Conservation (phyloP, 2,797 vertebrate genomes). For the Poecile montanus region DNA sequence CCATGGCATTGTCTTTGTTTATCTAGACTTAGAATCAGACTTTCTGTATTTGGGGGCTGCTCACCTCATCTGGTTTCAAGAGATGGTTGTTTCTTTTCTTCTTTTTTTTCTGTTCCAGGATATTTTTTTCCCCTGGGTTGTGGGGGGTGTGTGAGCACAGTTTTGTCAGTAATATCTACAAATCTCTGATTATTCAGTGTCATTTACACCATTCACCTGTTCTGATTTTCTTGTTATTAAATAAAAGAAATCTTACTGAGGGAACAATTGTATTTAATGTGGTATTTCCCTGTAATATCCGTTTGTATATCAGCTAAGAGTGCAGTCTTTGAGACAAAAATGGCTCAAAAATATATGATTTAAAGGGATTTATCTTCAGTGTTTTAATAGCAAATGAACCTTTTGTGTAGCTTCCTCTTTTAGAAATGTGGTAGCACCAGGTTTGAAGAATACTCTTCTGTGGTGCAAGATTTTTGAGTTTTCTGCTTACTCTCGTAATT, state of each 20-base stretch:
- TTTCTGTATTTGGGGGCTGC: background rate
- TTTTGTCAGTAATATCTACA: background rate
- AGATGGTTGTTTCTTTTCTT: background rate
- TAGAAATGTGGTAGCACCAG: background rate
- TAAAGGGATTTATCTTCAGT: background rate
- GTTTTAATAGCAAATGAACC: background rate
- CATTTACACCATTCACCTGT: background rate
- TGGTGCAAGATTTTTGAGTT: background rate
- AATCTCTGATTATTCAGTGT: background rate
- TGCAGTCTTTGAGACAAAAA: background rate
- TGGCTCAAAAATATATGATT: background rate
- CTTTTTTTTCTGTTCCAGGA: background rate
- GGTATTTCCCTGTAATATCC: background rate
- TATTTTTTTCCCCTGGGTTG: background rate
- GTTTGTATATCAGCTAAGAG: background rate
- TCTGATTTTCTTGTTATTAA: background rate
- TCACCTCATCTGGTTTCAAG: background rate
- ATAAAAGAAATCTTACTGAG: background rate
- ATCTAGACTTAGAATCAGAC: background rate
- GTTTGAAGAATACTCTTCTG: background rate
- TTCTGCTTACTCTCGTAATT: background rate
- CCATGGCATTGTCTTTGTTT: background rate
- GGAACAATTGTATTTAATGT: background rate
- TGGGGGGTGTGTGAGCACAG: background rate
- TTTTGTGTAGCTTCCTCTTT: background rate